Conservation (phyloP, 92 coral and sea anemone genomes). For the Epizoanthus rinbou region DNA sequence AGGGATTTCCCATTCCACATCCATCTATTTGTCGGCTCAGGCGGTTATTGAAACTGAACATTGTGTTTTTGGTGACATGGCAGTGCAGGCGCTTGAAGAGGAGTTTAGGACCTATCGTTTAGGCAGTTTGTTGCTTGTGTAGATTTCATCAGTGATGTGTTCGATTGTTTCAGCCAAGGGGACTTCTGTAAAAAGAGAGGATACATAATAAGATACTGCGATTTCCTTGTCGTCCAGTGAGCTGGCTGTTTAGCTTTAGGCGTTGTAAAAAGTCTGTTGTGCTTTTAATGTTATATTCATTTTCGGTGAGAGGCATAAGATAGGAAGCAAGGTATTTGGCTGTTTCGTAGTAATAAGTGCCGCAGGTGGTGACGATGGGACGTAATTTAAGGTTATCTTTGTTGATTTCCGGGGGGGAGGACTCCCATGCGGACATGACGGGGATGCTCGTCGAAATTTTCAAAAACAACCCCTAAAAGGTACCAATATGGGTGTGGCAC, state of each 20-base stretch:
- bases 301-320: too few species aligned
- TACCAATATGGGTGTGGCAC: too few species aligned
- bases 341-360: too few species aligned
- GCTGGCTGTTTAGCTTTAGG: background rate
- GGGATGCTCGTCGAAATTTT: too few species aligned
- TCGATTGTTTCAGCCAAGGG: constrained; percentile 40
- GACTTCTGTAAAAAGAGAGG: constrained; percentile 31
- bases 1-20: constrained; percentile 46
- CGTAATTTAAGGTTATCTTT: too few species aligned
- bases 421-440: too few species aligned
- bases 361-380: too few species aligned
- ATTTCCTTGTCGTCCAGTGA: constrained; percentile 6
- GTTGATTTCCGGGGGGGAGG: too few species aligned
- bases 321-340: too few species aligned
- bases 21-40: constrained; percentile 39
- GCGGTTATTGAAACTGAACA: constrained; percentile 34
- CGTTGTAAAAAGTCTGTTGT: constrained; percentile 19
- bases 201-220: constrained; percentile 31
- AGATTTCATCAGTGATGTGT: constrained; percentile 30
- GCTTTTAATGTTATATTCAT: background rate
- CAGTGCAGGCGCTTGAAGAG: constrained; percentile 27
- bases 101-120: background rate
- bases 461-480: too few species aligned
- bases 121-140: constrained; percentile 34
- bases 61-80: constrained; percentile 28